Evolutionary conservation across 2,797 vertebrate species (phyloP), one percentile per base, ranked within the genome.

Genomic region (Adelosebastes latens): DNA sequence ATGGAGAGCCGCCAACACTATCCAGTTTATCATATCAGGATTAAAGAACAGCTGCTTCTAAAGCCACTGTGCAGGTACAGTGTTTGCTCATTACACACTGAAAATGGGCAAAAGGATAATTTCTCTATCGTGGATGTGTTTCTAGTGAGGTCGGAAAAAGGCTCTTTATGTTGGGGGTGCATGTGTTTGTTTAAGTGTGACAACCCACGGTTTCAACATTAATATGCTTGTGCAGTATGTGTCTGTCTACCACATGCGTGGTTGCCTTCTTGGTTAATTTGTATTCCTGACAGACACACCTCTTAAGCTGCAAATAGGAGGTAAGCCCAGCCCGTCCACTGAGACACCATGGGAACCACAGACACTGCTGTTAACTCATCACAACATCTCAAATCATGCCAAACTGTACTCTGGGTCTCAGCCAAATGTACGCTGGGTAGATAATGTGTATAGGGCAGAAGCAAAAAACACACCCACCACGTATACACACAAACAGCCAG

Each of bases 341-440:
- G 75, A 58, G 65, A 73, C 62, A 42, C 84, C 81, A 88, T 84
- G 69, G 88, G 88, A 90, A 93, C 76, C 77, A 67, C 78, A 87
- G 76, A 85, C 83, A 84, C 75, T 75, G 67, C 87, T 87, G 80
- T 82, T 86, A 81, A 69, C 79, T 80, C 75, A 85, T 81, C 79
- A 72, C 64, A 81, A 75, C 72, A 80, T 70, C 83, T 55, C 80
- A 91, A 88, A 87, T 82, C 80, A 84, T 63, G 46, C 52, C 52
- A 82, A 75, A 82, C 70, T 34, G 60, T 22, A 32, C 52, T 31
- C 56, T 80, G 42, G 66, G 64, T 56, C 66, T 67, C 29, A 61
- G 79, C 69, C 75, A 86, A 80, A 85, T 36, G 13, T 62, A 76
- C 13, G 53, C 62, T 61, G 59, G 49, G 66, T 46, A 36, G 72